Conservation (phyloP, 1,140 invertebrate genomes). For the Danaus melanippus region DNA sequence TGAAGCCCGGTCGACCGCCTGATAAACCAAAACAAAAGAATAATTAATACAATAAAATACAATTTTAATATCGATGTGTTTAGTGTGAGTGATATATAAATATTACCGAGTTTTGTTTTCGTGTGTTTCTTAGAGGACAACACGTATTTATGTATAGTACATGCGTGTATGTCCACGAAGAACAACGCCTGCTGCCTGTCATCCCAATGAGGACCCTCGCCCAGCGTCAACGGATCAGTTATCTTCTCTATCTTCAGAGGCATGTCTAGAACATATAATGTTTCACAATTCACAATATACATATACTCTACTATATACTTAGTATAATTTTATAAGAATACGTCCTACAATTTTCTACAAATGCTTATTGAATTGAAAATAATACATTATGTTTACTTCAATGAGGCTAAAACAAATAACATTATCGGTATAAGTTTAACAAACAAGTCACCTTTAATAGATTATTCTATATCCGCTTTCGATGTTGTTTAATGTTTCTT, state of each 20-base stretch:
- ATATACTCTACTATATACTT: too few species aligned
- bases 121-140: constrained; percentile 54
- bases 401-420: too few species aligned
- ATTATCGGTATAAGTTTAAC: too few species aligned
- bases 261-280: constrained; percentile 27
- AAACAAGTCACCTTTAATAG: too few species aligned
- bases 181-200: constrained; percentile 67
- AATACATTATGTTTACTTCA: too few species aligned
- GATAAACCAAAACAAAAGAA: constrained; percentile 31
- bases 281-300: too few species aligned
- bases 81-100: not conserved
- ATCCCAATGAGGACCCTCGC: constrained; percentile 78
- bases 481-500: too few species aligned
- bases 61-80: not conserved
- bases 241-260: constrained; percentile 43
- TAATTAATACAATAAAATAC: constrained; percentile 48
- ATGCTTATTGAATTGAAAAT: too few species aligned
- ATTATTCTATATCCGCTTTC: too few species aligned
- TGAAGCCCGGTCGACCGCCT: constrained; percentile 71
- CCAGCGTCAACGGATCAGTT: constrained; percentile 42
- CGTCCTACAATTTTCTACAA: too few species aligned
- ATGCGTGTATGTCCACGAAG: constrained; percentile 72
- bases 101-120: constrained; percentile 50
- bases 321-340: too few species aligned
- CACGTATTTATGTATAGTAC: constrained; percentile 72